Percentiles rank a stretch among this genome's conserved stretches.
phyloP scores from a whole-genome alignment of 2,113 vertebrate species.

The Rhabdornis inornatus region DNA sequence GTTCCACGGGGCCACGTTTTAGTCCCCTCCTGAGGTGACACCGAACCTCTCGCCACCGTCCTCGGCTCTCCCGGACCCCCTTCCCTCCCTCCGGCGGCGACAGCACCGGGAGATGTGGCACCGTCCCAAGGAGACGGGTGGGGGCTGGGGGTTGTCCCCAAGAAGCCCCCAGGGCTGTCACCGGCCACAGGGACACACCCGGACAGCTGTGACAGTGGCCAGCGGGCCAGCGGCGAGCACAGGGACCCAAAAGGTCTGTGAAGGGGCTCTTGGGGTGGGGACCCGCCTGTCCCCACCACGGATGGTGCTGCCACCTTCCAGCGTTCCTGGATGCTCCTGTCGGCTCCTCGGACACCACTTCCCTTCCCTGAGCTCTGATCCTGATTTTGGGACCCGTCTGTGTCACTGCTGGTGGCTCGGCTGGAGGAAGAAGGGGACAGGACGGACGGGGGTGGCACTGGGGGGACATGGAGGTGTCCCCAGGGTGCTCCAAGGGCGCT shows the following conservation, averaged over 20 bases:
- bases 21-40: background rate
- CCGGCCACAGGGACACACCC: accelerated
- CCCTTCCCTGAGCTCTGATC: background rate
- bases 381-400: background rate
- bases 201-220: background rate
- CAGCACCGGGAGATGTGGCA: background rate
- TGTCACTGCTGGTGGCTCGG: background rate
- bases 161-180: background rate
- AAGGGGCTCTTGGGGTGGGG: background rate
- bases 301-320: background rate
- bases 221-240: accelerated
- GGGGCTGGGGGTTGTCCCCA: background rate
- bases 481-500: background rate
- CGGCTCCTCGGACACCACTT: background rate
- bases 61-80: background rate
- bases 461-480: background rate
- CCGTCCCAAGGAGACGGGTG: accelerated
- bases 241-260: background rate
- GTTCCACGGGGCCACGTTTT: conserved; percentile 85
- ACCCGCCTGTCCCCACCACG: background rate
- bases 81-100: background rate
- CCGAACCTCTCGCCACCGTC: background rate
- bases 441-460: background rate
- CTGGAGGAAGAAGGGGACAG: background rate
- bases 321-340: background rate